Base-by-base conservation (phyloP, 2,888 invertebrate species). In the Acleris emargana region DNA sequence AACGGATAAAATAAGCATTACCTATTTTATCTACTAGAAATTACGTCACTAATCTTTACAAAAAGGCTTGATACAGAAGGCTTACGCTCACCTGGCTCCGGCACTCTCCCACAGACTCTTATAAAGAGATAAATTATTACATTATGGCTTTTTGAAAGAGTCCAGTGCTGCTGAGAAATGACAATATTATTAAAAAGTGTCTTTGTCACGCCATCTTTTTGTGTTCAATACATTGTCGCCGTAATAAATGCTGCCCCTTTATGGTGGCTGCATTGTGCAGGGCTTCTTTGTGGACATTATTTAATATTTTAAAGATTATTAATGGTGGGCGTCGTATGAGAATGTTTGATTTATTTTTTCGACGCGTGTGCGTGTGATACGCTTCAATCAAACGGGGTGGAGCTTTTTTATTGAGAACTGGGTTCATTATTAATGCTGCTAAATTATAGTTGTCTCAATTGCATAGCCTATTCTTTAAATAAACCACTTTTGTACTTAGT, bases 201-300 rank as follows among this genome's bases (percentile, higher is more conserved):
- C 91, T 90, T 91, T 91, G 91, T 92, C 91, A 91, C 92, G 85
- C 87, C 91, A 92, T 92, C 92, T 92, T 92, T 91, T 92, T 92
- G 92, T 92, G 81, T 92, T 89, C 89, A 79, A 91, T 91, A 91
- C 91, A 92, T 92, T 92, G 92, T 92, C 92, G 82, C 91, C 78
- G 88, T 91, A 91, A 92, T 91, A 92, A 92, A 92, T 92, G 92
- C 90, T 87, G 88, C 85, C 83, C 89, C 89, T 91, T 91, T 90
- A 91, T 88, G 88, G 88, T 80, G 80, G 77, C 84, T 86, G 86
- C 81, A 89, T 92, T 92, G 92, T 91, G 86, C 86, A 83, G 83
- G 79, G 75, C 76, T 83, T 86, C 83, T 91, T 91, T 91, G 92
- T 92, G 86, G 89, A 91, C 90, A 91, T 92, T 92, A 92, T 92